Evolutionary conservation across 2,888 invertebrate genomes (phyloP).

Genomic region (Monoplex corrugatus): DNA sequence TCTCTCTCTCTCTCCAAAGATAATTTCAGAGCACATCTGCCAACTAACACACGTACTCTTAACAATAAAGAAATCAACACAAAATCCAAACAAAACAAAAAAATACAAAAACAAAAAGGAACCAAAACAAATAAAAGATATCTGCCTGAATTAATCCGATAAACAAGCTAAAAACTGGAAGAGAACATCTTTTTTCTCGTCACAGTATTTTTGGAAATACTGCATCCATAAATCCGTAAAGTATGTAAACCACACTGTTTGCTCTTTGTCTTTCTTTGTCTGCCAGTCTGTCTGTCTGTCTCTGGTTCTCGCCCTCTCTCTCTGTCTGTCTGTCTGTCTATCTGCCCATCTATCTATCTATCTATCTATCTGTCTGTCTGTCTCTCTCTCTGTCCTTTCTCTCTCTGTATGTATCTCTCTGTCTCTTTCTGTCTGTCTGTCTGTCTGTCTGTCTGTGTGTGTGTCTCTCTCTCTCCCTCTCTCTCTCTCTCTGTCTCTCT

Average conservation of each 20-base stretch:
- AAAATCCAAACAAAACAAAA: too few relatives aligned
- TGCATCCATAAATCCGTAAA: too few relatives aligned
- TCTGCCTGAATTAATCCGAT: too few relatives aligned
- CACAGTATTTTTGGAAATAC: too few relatives aligned
- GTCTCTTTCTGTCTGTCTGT: slow-evolving; percentile 38
- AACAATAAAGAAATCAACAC: too few relatives aligned
- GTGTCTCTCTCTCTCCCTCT: neutral
- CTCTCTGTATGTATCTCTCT: slow-evolving; percentile 31
- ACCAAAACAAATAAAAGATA: too few relatives aligned
- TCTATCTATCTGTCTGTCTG: neutral
- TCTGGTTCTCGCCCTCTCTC: slow-evolving; percentile 13
- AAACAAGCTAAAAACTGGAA: too few relatives aligned
- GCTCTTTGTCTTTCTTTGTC: neutral
- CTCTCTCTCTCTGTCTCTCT: neutral
- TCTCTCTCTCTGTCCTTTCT: neutral
- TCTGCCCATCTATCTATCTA: neutral
- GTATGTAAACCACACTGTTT: neutral
- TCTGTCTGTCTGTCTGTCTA: slow-evolving; percentile 1
- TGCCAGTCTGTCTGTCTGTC: neutral
- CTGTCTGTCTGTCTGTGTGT: slow-evolving; percentile 12
- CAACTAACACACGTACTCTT: too few relatives aligned
- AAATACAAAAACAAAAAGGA: too few relatives aligned
- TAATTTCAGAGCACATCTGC: too few relatives aligned
- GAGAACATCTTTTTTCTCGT: too few relatives aligned
- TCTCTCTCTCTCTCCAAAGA: neutral